Evolutionary conservation across 2,113 vertebrate species (phyloP), one percentile per base, ranked within the genome.

Genomic region (Laterallus jamaicensis): DNA sequence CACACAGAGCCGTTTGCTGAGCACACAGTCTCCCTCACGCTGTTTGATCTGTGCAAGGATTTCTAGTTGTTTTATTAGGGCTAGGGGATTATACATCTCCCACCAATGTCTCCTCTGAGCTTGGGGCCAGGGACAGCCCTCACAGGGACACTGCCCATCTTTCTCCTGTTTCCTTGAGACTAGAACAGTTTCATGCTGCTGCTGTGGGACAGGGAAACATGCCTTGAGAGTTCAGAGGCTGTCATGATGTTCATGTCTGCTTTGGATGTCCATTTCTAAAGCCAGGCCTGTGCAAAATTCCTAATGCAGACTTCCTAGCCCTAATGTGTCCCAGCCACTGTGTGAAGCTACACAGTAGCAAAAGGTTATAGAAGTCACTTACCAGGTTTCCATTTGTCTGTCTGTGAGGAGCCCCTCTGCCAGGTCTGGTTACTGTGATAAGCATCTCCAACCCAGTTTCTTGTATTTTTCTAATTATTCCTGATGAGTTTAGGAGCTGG

Each of bases 361-460:
- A 82, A 20, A 90, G 66, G 17, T 28, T 28, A 12, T 1, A 50
- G 5, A 67, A 52, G 8, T 68, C 28, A 63, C 58, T 87, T 39
- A 44, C 40, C 42, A 83, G 21, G 32, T 37, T 40, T 37, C 55
- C 24, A 78, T 1, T 25, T 32, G 42, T 44, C 47, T 52, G 37
- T 62, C 12, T 35, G 35, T 35, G 35, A n/a, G 32, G 28, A 35
- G 17, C 11, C 40, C 17, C 15, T 56, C 59, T 52, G 17, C 26
- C 19, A 25, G 9, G 5, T 77, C 32, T 39, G 40, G 26, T 56
- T 7, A 42, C 56, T 35, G 12, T 0, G 3, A 15, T 37, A 52
- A 44, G 15, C 1, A 0, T 5, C 20, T 14, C 39, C 21, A 0
- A 24, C 35, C 42, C 10, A 4, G 10, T 15, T 82, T 80, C n/a